Evolutionary conservation across 2,888 invertebrate species (phyloP).

Genomic region (Drosophila atroscutellata): DNA sequence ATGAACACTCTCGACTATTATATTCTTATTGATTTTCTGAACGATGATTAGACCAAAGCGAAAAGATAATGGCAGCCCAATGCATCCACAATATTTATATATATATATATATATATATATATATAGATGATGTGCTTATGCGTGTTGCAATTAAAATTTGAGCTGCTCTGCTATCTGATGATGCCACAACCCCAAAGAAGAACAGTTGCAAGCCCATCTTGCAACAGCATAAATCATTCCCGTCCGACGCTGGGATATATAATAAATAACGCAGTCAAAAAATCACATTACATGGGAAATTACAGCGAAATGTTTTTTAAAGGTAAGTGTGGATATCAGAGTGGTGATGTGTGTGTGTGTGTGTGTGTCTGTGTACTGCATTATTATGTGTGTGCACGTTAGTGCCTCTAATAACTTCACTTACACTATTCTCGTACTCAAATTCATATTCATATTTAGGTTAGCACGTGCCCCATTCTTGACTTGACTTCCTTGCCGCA

Average conservation of each 20-base stretch:
- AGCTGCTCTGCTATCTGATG: constrained; percentile 29
- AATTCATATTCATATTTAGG: constrained; percentile 45
- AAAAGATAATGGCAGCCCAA: no score
- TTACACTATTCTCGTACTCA: constrained; percentile 68
- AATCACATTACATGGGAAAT: constrained; percentile 48
- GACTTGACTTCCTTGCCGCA: constrained; percentile 42
- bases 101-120: not conserved
- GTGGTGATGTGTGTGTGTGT: constrained; percentile 11
- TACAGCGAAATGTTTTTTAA: constrained; percentile 51
- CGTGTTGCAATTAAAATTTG: constrained; percentile 37
- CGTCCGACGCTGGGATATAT: constrained; percentile 15
- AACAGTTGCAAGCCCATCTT: constrained; percentile 5
- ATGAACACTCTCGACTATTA: no score
- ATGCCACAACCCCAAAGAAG: constrained; percentile 2
- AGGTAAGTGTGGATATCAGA: constrained; percentile 55
- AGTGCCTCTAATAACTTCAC: constrained; percentile 74
- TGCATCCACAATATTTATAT: not conserved
- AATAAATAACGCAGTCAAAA: not conserved
- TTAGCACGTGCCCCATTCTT: constrained; percentile 51
- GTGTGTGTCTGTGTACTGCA: constrained; percentile 22
- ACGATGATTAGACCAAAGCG: no score
- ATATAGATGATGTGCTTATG: not conserved
- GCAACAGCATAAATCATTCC: constrained; percentile 44
- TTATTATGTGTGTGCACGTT: constrained; percentile 40
- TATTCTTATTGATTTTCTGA: no score